A percentile compares a stretch with the other conserved stretches of the same genome.
Evolutionary conservation across 2,797 vertebrate genomes (phyloP).

Genomic region (Simalia tracyae): DNA sequence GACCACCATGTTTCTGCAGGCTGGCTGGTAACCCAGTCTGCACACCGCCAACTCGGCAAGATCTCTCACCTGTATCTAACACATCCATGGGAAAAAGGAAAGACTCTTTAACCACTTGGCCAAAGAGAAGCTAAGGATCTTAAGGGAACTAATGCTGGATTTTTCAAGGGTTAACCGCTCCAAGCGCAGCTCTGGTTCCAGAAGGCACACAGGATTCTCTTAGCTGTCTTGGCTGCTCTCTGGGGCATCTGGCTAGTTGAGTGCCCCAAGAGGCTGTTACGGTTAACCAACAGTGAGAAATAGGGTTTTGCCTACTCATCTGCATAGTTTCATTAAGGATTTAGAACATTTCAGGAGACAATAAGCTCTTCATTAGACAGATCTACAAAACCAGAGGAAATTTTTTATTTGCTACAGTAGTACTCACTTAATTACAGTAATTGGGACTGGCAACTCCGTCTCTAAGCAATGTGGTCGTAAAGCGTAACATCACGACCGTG

Average conservation of each 20-base stretch:
- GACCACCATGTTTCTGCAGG: constrained; percentile 47
- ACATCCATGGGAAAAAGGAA: background rate
- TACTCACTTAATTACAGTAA: background rate
- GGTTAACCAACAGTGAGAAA: background rate
- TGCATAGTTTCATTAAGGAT: background rate
- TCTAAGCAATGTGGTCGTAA: background rate
- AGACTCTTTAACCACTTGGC: background rate
- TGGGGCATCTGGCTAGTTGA: background rate
- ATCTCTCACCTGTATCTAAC: constrained; percentile 51
- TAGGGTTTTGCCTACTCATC: background rate
- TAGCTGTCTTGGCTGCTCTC: background rate
- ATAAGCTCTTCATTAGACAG: background rate
- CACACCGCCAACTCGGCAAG: constrained; percentile 43
- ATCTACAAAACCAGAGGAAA: background rate
- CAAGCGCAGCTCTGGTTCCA: background rate
- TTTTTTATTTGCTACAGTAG: background rate
- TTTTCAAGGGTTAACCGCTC: background rate
- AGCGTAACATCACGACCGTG: background rate
- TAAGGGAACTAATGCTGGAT: background rate
- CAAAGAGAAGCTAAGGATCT: background rate
- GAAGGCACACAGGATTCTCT: background rate
- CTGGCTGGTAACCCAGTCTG: background rate
- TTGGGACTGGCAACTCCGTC: background rate
- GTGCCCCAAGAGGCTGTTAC: background rate
- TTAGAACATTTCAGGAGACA: background rate